phyloP scores from a whole-genome alignment of 64 coral and sea anemone species.

The Montipora capricornis region DNA sequence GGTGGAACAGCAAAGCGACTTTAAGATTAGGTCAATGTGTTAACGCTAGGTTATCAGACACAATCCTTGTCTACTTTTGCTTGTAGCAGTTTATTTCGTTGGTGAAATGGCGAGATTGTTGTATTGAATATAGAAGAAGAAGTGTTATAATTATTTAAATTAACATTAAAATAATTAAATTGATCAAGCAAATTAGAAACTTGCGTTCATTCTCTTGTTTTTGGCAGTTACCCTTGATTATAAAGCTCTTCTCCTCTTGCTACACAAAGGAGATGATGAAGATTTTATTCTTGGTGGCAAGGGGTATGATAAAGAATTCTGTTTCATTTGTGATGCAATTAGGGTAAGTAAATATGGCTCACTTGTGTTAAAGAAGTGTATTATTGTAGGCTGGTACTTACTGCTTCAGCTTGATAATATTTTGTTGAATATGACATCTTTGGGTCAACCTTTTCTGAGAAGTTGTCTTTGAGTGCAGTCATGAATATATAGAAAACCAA shows the following conservation, averaged over 20 bases:
- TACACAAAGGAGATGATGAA: constrained; percentile 37
- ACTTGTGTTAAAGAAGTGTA: neutral
- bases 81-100: neutral
- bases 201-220: neutral
- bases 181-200: neutral
- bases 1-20: neutral
- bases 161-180: neutral
- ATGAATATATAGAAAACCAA: neutral
- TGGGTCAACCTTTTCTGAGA: neutral
- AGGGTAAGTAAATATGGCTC: constrained; percentile 15
- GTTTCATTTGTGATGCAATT: constrained; percentile 44
- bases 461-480: neutral
- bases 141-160: neutral
- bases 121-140: neutral
- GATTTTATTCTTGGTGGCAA: constrained; percentile 44
- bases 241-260: constrained; percentile 56
- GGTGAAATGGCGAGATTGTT: neutral
- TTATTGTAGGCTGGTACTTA: neutral
- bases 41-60: neutral
- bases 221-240: constrained; percentile 59
- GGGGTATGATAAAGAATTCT: constrained; percentile 38
- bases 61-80: neutral
- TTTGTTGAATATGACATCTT: neutral
- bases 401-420: neutral
- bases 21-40: neutral